A percentile compares a stretch with the other conserved stretches of the same genome.
Evolutionary conservation across 2,888 invertebrate species (phyloP).

Genomic region (Poecilobothrus nobilitatus): DNA sequence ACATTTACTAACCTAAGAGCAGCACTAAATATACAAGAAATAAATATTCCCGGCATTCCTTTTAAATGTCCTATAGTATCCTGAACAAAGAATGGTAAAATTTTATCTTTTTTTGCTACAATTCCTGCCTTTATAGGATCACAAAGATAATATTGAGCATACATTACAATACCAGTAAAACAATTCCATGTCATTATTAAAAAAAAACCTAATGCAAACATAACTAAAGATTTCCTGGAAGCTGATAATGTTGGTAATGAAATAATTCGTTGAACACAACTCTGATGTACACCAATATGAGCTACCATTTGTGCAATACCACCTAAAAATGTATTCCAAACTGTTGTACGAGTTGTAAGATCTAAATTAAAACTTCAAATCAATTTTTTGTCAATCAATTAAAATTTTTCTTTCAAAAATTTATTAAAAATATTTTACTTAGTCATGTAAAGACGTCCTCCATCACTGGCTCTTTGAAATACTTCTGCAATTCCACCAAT

Average conservation of each 20-base stretch:
- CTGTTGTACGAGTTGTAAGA: slow-evolving; percentile 53
- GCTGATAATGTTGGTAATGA: slow-evolving; percentile 51
- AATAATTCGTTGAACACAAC: slow-evolving; percentile 62
- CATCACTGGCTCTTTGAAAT: slow-evolving; percentile 35
- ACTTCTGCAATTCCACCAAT: slow-evolving; percentile 42
- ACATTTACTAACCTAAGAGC: slow-evolving; percentile 43
- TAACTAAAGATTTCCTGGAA: slow-evolving; percentile 48
- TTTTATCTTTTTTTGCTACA: slow-evolving; percentile 43
- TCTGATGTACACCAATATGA: slow-evolving; percentile 61
- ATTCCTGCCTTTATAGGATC: slow-evolving; percentile 50
- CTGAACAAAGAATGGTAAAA: slow-evolving; percentile 52
- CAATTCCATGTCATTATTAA: slow-evolving; percentile 51
- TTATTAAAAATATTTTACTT: slow-evolving; percentile 31
- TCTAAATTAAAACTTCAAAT: slow-evolving; percentile 50
- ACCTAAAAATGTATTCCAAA: slow-evolving; percentile 54
- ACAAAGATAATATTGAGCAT: slow-evolving; percentile 51
- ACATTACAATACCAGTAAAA: slow-evolving; percentile 52
- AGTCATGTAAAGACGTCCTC: slow-evolving; percentile 38
- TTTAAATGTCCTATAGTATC: slow-evolving; percentile 46
- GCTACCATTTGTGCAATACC: slow-evolving; percentile 53
- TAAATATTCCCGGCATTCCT: slow-evolving; percentile 54
- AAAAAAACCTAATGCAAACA: slow-evolving; percentile 50
- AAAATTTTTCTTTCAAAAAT: not conserved
- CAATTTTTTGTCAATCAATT: slow-evolving; percentile 16
- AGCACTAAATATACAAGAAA: slow-evolving; percentile 54